These are phyloP conservation scores for Nothura maculosa DNA, from an alignment of 2,797 vertebrate species.

Conservation along the genomic window DNA sequence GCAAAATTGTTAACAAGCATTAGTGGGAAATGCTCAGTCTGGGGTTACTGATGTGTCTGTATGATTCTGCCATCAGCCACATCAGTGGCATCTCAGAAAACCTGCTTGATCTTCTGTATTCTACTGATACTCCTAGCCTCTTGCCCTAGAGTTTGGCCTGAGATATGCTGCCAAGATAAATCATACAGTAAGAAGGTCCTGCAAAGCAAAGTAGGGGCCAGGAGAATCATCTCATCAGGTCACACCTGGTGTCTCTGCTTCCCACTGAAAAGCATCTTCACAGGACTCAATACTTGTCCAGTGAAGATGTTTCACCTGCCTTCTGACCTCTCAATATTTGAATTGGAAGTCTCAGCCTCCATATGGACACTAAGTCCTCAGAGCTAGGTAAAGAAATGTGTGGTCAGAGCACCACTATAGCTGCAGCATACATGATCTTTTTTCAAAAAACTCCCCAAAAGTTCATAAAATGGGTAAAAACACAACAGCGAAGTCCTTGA, in stretches of 20 bases:
- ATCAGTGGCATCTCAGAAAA: not conserved
- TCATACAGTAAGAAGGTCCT: not conserved
- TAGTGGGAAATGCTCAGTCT: not conserved
- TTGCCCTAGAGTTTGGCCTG: not conserved
- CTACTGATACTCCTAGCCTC: not conserved
- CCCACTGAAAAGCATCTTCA: not conserved
- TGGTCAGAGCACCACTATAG: not conserved
- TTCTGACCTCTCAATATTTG: not conserved
- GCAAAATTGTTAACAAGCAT: not conserved
- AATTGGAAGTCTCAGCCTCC: not conserved
- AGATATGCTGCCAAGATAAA: not conserved
- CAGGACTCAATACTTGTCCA: not conserved
- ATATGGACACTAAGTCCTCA: not conserved
- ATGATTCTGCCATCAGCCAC: not conserved
- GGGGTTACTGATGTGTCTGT: not conserved
- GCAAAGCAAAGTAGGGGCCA: rapidly evolving
- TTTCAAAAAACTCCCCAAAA: not conserved
- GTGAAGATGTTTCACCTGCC: not conserved
- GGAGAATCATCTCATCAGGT: not conserved
- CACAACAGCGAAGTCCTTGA: not conserved
- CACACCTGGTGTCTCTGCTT: not conserved
- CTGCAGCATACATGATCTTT: not conserved
- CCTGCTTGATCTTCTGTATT: not conserved
- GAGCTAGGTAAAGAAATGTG: not conserved
- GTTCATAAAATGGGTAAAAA: not conserved